Conservation (phyloP, 2,888 invertebrate species). For the Netelia melanura region DNA sequence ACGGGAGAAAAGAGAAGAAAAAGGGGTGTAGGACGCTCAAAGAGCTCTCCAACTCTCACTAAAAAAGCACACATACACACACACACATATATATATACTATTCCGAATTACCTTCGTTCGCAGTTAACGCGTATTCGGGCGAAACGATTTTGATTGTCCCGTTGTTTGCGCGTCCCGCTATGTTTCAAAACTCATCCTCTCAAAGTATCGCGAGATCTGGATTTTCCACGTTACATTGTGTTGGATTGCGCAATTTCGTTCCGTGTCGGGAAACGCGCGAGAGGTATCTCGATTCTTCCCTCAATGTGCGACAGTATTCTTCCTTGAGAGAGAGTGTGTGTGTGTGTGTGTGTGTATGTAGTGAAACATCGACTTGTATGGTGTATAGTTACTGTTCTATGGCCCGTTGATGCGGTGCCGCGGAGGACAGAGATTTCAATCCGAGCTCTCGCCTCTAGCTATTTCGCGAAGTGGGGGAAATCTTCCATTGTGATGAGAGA, state of each 20-base stretch:
- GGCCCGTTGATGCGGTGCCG: constrained; percentile 31
- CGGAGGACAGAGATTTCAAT: constrained; percentile 62
- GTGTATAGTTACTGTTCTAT: constrained; percentile 28
- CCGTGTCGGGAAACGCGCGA: background rate
- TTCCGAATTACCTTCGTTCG: constrained; percentile 66
- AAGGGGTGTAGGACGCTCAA: no score
- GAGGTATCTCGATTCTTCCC: constrained; percentile 27
- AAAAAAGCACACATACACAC: background rate
- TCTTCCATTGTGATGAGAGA: constrained; percentile 39
- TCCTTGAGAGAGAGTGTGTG: background rate
- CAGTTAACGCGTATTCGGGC: constrained; percentile 67
- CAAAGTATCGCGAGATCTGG: constrained; percentile 52
- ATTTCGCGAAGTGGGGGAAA: constrained; percentile 52
- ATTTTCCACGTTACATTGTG: constrained; percentile 33
- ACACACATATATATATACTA: background rate
- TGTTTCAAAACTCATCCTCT: constrained; percentile 61
- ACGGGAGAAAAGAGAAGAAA: no score
- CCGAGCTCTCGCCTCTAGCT: constrained; percentile 66
- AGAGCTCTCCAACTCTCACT: background rate
- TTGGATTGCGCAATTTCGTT: constrained; percentile 27
- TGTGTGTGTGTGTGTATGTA: constrained; percentile 20
- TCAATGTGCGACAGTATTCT: background rate
- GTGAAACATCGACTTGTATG: constrained; percentile 24
- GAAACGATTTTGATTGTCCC: constrained; percentile 67
- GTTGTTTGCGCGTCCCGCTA: constrained; percentile 32